Base-by-base conservation (phyloP, 2,888 invertebrate species). In the Leptothorax acervorum region DNA sequence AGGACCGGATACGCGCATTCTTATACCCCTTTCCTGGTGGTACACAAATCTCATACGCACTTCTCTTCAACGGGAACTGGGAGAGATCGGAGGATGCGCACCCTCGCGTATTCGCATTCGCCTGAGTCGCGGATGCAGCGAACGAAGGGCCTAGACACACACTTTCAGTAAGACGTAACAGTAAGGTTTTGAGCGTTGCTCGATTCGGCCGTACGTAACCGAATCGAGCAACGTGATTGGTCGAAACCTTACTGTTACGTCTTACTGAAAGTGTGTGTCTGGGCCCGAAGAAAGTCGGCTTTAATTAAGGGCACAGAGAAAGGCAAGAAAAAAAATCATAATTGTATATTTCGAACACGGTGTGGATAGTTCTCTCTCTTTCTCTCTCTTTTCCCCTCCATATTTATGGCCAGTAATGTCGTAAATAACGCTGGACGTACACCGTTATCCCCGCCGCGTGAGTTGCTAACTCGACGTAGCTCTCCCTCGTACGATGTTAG, bases 1-100 rank as follows among this genome's bases (percentile, higher is more conserved):
- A 91, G 89, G 89, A 90, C 65, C 87, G 89, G 86, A 75, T 28
- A 60, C 60, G 75, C 48, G 65, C 23, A 23, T 81, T 81, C 85
- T 85, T 88, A 85, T 73, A 75, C 70, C 45, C 73, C 35, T 42
- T 42, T 8, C 6, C 18, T 1, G 55, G 70, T 65, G 31, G 42
- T 84, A 45, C 12, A 62, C 83, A 62, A 70, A 81, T 82, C 73
- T 65, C 63, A 62, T 60, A 11, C 76, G 65, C 63, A 11, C 76
- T 53, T 53, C 53, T 75, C 66, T 73, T 70, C 55, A 31, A 45
- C 12, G 15, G 9, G 18, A 31, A 45, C 12, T 48, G 9, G 18
- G 12, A 35, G 28, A 31, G 45, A 9, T 15, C 12, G 15, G 31
- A 5, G n/a, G 4, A 3, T 5, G 31, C n/a, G n/a, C 63, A 11